A percentile compares a stretch with the other conserved stretches of the same genome.
These are phyloP conservation scores for Gallinago solitaria DNA, from an alignment of 2,797 vertebrate genomes.

Conservation along the genomic window DNA sequence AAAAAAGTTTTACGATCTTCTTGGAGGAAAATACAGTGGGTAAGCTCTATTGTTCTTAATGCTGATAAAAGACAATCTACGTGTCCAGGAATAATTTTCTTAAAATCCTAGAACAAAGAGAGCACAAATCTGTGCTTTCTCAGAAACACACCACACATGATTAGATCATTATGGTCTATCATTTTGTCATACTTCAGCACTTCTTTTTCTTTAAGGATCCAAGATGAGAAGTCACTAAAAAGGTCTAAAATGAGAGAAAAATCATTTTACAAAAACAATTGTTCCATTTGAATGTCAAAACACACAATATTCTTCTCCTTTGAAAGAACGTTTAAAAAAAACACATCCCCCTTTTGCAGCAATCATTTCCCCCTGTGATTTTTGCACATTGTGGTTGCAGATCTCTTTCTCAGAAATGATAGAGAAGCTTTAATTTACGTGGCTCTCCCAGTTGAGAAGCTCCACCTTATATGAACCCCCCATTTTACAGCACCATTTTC, in stretches of 20 bases:
- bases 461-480: neutral
- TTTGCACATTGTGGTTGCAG: neutral
- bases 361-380: neutral
- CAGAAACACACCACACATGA: neutral
- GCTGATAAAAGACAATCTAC: neutral
- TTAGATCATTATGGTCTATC: conserved; percentile 56
- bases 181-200: conserved; percentile 49
- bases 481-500: accelerated
- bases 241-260: conserved; percentile 37
- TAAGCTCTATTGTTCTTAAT: neutral
- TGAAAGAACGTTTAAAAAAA: neutral
- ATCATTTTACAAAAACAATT: conserved; percentile 39
- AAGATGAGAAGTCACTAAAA: conserved; percentile 29
- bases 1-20: neutral
- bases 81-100: neutral
- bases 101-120: neutral
- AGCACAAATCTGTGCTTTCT: neutral
- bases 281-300: conserved; percentile 69
- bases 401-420: neutral
- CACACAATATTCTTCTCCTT: conserved; percentile 35
- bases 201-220: neutral
- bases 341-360: neutral
- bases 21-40: neutral
- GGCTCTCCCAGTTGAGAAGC: neutral
- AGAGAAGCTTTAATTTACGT: neutral